Evolutionary conservation across 2,888 invertebrate genomes (phyloP).

Genomic region (Sialis fuliginosa): DNA sequence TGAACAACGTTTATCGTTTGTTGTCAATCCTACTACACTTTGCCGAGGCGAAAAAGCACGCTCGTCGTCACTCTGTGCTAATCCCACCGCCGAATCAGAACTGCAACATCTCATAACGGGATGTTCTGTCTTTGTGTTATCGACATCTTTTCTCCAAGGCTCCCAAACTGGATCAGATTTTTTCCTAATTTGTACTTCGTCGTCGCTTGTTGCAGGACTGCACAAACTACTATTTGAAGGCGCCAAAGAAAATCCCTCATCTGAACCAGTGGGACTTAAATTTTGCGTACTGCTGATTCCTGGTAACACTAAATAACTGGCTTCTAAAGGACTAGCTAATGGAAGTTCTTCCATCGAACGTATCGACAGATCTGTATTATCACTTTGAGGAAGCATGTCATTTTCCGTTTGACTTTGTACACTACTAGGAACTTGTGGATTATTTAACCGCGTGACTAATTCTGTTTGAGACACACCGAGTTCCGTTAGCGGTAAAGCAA

Average conservation of each 20-base stretch:
- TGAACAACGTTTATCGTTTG: not conserved
- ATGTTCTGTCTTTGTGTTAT: not conserved
- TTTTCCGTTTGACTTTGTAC: not conserved
- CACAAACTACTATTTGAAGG: conserved; percentile 23
- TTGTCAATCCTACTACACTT: not conserved
- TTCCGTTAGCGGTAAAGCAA: not conserved
- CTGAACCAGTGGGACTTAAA: conserved; percentile 1
- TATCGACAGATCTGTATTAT: not conserved
- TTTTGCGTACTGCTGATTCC: not conserved
- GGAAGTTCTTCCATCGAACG: not conserved
- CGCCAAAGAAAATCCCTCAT: conserved; percentile 14
- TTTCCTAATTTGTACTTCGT: conserved; percentile 21
- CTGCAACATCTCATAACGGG: conserved; percentile 27
- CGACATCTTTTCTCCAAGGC: conserved; percentile 11
- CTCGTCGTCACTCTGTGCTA: conserved; percentile 30
- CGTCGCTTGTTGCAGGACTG: conserved; percentile 20
- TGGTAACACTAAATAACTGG: not conserved
- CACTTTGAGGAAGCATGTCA: not conserved
- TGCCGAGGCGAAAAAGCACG: conserved; percentile 3
- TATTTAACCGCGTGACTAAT: not conserved
- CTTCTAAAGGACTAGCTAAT: not conserved
- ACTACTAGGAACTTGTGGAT: not conserved
- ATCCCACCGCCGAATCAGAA: conserved; percentile 30
- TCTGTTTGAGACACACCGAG: not conserved
- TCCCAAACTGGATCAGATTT: not conserved